phyloP scores from a whole-genome alignment of 2,888 invertebrate genomes.

The Polia nebulosa region DNA sequence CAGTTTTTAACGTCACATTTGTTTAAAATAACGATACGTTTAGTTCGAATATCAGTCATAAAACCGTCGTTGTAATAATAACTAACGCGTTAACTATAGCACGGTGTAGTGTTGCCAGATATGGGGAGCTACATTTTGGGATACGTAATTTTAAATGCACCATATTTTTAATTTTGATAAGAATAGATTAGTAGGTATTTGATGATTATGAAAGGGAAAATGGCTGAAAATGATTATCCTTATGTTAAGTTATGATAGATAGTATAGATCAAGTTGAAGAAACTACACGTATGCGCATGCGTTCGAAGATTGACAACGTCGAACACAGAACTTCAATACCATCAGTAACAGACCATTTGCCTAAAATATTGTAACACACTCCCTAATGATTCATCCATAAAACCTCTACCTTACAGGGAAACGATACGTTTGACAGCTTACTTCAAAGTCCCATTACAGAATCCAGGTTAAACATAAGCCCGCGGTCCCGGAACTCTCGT shows the following conservation, averaged over 20 bases:
- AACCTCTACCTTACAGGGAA: constrained; percentile 15
- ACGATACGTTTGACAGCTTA: constrained; percentile 25
- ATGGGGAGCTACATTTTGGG: constrained; percentile 25
- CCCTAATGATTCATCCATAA: neutral
- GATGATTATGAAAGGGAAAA: neutral
- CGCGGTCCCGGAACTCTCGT: constrained; percentile 25
- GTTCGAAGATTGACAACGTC: neutral
- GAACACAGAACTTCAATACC: neutral
- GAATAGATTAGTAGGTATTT: neutral
- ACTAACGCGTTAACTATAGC: constrained; percentile 71
- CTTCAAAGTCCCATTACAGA: constrained; percentile 35
- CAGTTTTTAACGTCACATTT: constrained; percentile 74
- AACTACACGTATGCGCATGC: too few relatives aligned
- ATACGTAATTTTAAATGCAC: constrained; percentile 23
- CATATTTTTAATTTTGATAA: constrained; percentile 1
- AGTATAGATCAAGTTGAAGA: too few relatives aligned
- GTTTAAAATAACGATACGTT: constrained; percentile 77
- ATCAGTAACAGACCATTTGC: neutral
- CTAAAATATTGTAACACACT: neutral
- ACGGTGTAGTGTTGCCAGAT: constrained; percentile 53
- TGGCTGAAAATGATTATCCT: too few relatives aligned
- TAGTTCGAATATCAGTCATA: constrained; percentile 78
- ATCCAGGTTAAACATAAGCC: constrained; percentile 36
- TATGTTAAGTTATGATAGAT: too few relatives aligned
- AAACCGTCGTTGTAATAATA: constrained; percentile 81